phyloP scores from a whole-genome alignment of 2,113 vertebrate genomes.

The Thamnaconus septentrionalis region DNA sequence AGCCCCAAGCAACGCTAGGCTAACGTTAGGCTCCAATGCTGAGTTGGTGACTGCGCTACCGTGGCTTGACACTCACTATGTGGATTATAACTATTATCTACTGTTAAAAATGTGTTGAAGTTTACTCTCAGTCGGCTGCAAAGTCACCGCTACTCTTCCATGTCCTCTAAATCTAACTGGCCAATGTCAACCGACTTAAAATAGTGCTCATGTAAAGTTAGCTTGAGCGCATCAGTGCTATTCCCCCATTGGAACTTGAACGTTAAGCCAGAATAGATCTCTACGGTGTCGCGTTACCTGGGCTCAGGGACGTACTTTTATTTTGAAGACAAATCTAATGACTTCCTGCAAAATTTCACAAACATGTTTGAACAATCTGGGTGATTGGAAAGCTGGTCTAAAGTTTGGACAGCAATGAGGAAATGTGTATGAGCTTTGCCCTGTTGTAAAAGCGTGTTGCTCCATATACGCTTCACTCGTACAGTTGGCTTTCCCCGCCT shows the following conservation, averaged over 20 bases:
- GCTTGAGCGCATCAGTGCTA: neutral
- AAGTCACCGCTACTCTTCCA: fast-evolving
- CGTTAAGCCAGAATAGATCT: neutral
- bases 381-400: neutral
- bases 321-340: neutral
- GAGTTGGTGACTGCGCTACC: neutral
- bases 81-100: no score
- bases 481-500: neutral
- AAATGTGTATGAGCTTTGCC: neutral
- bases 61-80: no score
- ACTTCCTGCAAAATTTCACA: neutral
- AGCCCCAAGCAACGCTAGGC: conserved; percentile 36
- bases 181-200: conserved; percentile 55
- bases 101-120: no score
- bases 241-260: conserved; percentile 3
- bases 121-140: neutral
- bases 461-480: neutral
- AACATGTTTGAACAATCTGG: neutral
- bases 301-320: neutral
- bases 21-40: conserved; percentile 50
- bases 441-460: neutral
- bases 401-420: neutral
- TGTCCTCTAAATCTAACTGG: conserved; percentile 44
- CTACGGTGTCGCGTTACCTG: fast-evolving
- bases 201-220: conserved; percentile 3